Evolutionary conservation across 2,797 vertebrate genomes (phyloP).

Genomic region (Phoxinus dragarum): DNA sequence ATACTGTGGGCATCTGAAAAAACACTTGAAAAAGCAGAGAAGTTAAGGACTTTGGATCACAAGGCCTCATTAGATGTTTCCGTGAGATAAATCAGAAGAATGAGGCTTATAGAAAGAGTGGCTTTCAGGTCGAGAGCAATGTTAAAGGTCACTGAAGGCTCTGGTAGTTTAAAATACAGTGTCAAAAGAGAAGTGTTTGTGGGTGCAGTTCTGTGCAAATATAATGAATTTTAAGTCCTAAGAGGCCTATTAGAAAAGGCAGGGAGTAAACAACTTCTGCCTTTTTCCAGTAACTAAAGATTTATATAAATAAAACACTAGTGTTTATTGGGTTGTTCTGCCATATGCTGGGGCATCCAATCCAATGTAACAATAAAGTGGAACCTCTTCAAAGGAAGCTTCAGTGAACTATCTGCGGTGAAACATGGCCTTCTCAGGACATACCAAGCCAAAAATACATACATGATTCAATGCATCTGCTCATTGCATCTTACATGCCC

Average conservation of each 20-base stretch:
- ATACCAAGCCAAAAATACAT: not conserved
- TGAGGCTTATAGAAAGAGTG: conserved; percentile 3
- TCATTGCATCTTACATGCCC: not conserved
- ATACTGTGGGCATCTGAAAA: not conserved
- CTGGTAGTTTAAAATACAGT: not conserved
- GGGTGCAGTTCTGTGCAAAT: conserved; percentile 20
- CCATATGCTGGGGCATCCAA: not conserved
- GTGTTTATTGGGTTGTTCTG: not conserved
- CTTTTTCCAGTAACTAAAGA: not conserved
- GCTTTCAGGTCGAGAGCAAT: not conserved
- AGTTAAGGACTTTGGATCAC: conserved; percentile 9
- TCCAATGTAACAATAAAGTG: not conserved
- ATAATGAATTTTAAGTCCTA: conserved; percentile 10
- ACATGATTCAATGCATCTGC: not conserved
- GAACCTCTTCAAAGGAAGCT: not conserved
- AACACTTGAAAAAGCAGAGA: not conserved
- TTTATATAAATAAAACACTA: not conserved
- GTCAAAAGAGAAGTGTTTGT: conserved; percentile 8
- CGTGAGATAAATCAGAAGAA: not conserved
- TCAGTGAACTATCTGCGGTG: not conserved
- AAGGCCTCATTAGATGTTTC: conserved; percentile 15
- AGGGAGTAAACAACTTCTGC: not conserved
- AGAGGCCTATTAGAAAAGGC: not conserved
- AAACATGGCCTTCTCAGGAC: not conserved
- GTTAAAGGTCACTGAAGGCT: conserved; percentile 24